These are phyloP conservation scores for Drosophila nigritarsus DNA, from an alignment of 2,888 invertebrate species.

Conservation along the genomic window DNA sequence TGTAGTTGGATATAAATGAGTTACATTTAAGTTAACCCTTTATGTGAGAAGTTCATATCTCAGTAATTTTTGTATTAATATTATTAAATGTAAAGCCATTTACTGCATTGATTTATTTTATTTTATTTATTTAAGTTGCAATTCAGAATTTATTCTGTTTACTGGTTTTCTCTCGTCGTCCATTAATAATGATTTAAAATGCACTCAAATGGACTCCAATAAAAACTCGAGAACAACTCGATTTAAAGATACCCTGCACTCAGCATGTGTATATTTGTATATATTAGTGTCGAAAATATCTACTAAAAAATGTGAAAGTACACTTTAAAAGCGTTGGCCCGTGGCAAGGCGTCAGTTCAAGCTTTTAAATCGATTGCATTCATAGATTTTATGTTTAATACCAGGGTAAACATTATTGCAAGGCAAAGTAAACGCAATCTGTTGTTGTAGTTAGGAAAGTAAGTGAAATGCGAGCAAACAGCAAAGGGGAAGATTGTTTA, in stretches of 20 bases:
- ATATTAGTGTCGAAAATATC: not conserved
- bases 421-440: conserved; percentile 56
- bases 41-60: too few species aligned
- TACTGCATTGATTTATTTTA: conserved; percentile 29
- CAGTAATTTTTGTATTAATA: not conserved
- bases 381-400: conserved; percentile 55
- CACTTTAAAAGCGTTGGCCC: not conserved
- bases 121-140: conserved; percentile 37
- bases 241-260: not conserved
- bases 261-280: not conserved
- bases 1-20: not conserved
- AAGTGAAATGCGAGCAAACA: conserved; percentile 1
- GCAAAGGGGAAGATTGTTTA: conserved; percentile 43
- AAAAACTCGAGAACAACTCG: not conserved
- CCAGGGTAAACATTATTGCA: conserved; percentile 43
- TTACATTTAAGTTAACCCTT: not conserved
- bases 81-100: conserved; percentile 23
- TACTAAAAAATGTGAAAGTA: not conserved
- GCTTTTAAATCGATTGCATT: conserved; percentile 62
- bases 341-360: not conserved
- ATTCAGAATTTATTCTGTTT: conserved; percentile 48
- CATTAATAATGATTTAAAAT: conserved; percentile 67
- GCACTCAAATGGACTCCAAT: conserved; percentile 33
- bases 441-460: conserved; percentile 38
- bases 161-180: conserved; percentile 28